Evolutionary conservation across 2,888 invertebrate species (phyloP), one percentile per base, ranked within the genome.

Genomic region (Chalcosyrphus nemorum): DNA sequence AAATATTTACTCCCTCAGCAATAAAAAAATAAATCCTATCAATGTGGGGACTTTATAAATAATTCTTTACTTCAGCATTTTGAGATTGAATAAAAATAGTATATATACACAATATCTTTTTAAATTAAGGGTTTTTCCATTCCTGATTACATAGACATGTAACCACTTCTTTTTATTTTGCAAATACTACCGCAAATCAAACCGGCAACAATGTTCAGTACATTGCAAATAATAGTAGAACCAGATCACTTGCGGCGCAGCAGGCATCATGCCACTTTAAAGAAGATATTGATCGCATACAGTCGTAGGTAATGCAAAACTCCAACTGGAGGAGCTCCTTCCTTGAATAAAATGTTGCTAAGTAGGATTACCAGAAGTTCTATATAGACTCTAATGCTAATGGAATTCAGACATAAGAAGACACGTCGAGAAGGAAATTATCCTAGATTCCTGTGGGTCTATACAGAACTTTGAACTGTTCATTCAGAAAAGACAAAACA

Each of bases 401-500:
- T 47, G 47, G 21, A 47, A 47, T 24, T 47, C 47, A 47, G 47
- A n/a, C 21, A 47, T 47, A 47, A 47, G 47, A 47, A 19, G 47
- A 47, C 47, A 21, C 47, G 9, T 19, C 6, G 19, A 45, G 45
- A 45, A 45, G 9, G 45, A 43, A 43, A 43, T 43, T 43, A 43
- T 17, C 19, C 45, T 19, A 6, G 9, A 45, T 9, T 45, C 17
- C 17, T 45, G 11, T 45, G 15, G 17, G 7, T 17, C 4, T 7
- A n/a, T 6, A 2, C 43, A 17, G 2, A 0, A 15, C 6, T 43
- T 7, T 17, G 17, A 43, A 17, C 43, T 11, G 45, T 41, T 72
- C 43, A 45, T 56, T 65, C 63, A 35, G 45, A 68, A 68, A 61
- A 32, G n/a, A 21, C 50, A 50, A 66, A 75, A 66, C 47, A 17